A percentile compares a stretch with the other conserved stretches of the same genome.
These are phyloP conservation scores for Lycocorax pyrrhopterus DNA, from an alignment of 2,113 vertebrate species.

Conservation along the genomic window DNA sequence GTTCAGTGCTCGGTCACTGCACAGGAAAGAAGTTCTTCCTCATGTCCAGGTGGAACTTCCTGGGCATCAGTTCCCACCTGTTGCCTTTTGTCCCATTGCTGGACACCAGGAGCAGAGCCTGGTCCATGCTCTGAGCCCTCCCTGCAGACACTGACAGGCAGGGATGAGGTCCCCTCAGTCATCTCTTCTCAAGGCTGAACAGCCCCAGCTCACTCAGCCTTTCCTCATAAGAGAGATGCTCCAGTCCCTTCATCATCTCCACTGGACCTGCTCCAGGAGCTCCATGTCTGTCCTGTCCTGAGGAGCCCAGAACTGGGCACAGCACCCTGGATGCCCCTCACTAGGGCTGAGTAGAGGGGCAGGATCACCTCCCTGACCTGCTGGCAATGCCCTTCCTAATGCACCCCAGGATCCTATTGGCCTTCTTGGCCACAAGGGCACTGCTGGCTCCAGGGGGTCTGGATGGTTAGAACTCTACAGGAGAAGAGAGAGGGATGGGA, in stretches of 20 bases:
- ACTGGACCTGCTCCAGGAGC: not conserved
- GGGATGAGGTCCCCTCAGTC: not conserved
- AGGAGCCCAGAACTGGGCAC: not conserved
- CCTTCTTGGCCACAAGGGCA: not conserved
- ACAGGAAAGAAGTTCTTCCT: not conserved
- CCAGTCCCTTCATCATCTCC: not conserved
- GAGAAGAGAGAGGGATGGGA: not conserved
- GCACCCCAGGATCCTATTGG: not conserved
- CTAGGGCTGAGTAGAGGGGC: not conserved
- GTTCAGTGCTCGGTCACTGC: rapidly evolving
- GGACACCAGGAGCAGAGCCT: not conserved
- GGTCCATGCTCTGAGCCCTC: not conserved
- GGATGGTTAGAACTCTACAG: not conserved
- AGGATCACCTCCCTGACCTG: not conserved
- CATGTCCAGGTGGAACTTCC: not conserved
- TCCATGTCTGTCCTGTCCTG: not conserved
- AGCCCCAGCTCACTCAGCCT: not conserved
- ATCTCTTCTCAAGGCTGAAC: rapidly evolving
- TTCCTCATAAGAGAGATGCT: not conserved
- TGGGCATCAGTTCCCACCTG: rapidly evolving
- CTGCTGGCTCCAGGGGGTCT: not conserved
- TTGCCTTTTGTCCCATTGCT: not conserved
- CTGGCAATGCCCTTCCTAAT: not conserved
- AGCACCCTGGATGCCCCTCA: not conserved
- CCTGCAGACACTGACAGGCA: not conserved